Conservation (phyloP, 23 tunicate species). For the Ciona savignyi region DNA sequence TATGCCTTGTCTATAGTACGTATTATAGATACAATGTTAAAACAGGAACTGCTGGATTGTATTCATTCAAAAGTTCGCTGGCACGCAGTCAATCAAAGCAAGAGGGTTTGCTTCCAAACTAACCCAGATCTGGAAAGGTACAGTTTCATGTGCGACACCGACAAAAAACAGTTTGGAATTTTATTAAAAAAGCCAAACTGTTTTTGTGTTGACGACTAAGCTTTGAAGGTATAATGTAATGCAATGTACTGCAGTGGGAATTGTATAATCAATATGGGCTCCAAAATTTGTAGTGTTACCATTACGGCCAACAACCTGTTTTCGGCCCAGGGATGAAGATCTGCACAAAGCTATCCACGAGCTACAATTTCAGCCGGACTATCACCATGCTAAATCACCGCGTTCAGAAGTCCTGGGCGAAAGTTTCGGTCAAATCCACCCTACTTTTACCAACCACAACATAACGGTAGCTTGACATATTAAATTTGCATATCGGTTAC, state of each 20-base stretch:
- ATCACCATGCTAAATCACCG: constrained; percentile 10
- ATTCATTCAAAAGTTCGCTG: constrained; percentile 76
- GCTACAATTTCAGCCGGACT: constrained; percentile 26
- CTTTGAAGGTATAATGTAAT: too few species aligned
- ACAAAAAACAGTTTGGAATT: too few species aligned
- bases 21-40: constrained; percentile 48
- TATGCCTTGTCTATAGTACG: too few species aligned
- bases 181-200: not conserved
- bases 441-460: constrained; percentile 24
- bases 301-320: not conserved
- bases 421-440: constrained; percentile 52
- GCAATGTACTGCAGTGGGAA: too few species aligned
- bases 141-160: too few species aligned
- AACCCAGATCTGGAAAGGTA: constrained; percentile 48
- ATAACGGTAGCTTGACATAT: constrained; percentile 37
- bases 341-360: constrained; percentile 22
- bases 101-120: constrained; percentile 46
- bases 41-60: constrained; percentile 47
- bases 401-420: constrained; percentile 63
- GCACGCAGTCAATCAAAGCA: constrained; percentile 64
- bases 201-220: too few species aligned
- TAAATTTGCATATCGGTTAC: too few species aligned
- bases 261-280: too few species aligned
- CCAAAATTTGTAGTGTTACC: too few species aligned
- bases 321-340: constrained; percentile 29